phyloP scores from a whole-genome alignment of 1,140 invertebrate genomes.

The Scylla paramamosain region DNA sequence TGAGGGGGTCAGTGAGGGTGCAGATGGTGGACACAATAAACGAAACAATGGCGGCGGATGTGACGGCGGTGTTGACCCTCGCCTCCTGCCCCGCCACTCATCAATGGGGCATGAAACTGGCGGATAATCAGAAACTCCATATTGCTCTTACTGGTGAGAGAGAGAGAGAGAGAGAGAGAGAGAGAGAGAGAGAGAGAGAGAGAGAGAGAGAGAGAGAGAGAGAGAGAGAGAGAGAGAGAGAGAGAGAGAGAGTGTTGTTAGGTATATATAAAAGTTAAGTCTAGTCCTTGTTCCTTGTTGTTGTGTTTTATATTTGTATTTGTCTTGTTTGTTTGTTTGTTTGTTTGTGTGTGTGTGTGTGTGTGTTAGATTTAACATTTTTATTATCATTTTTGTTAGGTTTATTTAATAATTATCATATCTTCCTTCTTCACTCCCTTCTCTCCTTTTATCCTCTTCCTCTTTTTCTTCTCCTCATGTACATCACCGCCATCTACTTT shows the following conservation, averaged over 20 bases:
- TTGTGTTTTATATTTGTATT: slow-evolving; percentile 26
- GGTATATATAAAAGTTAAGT: no score
- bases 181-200: neutral
- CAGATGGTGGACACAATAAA: slow-evolving; percentile 44
- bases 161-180: neutral
- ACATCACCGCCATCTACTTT: neutral
- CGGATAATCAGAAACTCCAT: slow-evolving; percentile 79
- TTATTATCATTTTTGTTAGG: neutral
- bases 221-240: no score
- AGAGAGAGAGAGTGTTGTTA: no score
- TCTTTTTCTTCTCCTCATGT: neutral
- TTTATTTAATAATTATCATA: neutral
- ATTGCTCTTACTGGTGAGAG: slow-evolving; percentile 84
- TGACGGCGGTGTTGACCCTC: slow-evolving; percentile 62
- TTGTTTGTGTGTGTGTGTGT: neutral
- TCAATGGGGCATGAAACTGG: neutral
- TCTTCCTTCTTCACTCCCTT: neutral
- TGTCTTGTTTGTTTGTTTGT: slow-evolving; percentile 27
- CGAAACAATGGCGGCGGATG: slow-evolving; percentile 40
- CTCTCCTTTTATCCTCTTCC: neutral
- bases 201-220: neutral
- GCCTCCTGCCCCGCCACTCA: slow-evolving; percentile 54
- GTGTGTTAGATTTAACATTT: slow-evolving; percentile 31
- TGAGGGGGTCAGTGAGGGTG: slow-evolving; percentile 32
- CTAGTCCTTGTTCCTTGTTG: no score